Evolutionary conservation across 2,888 invertebrate species (phyloP).

Genomic region (Listrodromus nycthemerus): DNA sequence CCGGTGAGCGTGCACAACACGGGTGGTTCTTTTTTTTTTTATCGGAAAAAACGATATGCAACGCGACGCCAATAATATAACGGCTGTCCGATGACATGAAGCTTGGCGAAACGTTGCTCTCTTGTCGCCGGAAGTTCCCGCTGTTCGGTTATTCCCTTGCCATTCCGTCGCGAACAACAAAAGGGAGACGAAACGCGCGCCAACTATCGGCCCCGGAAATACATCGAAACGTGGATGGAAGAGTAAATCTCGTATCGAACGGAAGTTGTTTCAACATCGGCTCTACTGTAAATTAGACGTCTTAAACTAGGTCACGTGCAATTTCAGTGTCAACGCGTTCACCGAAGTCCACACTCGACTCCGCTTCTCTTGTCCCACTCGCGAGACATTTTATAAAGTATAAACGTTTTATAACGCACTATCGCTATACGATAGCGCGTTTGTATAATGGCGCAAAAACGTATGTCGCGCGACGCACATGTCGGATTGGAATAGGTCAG

Average conservation of each 20-base stretch:
- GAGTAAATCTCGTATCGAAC: slow-evolving; percentile 1
- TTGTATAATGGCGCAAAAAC: slow-evolving; percentile 4
- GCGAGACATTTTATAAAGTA: background rate
- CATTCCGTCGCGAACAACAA: background rate
- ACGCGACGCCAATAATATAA: slow-evolving; percentile 45
- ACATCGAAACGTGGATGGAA: slow-evolving; percentile 13
- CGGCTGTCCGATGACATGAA: slow-evolving; percentile 21
- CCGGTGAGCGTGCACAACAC: background rate
- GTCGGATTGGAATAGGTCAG: background rate
- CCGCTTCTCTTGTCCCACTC: background rate
- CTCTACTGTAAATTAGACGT: slow-evolving; percentile 71
- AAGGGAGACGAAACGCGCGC: background rate
- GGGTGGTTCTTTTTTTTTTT: slow-evolving; percentile 21
- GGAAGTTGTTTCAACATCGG: slow-evolving; percentile 7
- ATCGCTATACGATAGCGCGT: background rate
- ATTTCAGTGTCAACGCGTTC: slow-evolving; percentile 27
- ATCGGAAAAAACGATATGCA: slow-evolving; percentile 43
- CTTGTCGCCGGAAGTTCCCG: background rate
- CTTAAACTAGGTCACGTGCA: slow-evolving; percentile 68
- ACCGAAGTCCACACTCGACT: background rate
- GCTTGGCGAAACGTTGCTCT: slow-evolving; percentile 13
- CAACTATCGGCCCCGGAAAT: slow-evolving; percentile 15
- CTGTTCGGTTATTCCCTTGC: background rate
- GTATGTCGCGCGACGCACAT: slow-evolving; percentile 20
- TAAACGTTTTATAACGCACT: too few species aligned